Percentiles rank a stretch among this genome's conserved stretches.
phyloP scores from a whole-genome alignment of 2,797 vertebrate genomes.

The Ctenosaura bakeri region DNA sequence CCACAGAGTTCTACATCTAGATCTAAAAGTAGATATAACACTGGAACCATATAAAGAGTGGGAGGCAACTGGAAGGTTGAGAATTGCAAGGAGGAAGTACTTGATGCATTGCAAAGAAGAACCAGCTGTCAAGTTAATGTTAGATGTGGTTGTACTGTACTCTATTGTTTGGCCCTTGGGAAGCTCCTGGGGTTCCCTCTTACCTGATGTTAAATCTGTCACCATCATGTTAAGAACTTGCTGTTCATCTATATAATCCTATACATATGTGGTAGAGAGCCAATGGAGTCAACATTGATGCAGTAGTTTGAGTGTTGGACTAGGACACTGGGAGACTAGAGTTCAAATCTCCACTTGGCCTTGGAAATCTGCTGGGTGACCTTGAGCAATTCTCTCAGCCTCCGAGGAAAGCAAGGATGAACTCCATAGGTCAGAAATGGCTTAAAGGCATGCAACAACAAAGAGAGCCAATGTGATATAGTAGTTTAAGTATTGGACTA shows the following conservation, averaged over 20 bases:
- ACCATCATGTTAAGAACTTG: neutral
- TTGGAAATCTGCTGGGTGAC: too few relatives aligned
- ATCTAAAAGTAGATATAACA: neutral
- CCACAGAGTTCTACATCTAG: neutral
- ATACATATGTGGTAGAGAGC: too few relatives aligned
- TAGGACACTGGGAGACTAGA: too few relatives aligned
- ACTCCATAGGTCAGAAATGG: too few relatives aligned
- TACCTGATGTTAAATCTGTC: neutral
- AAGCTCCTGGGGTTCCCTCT: neutral
- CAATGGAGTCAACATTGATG: too few relatives aligned
- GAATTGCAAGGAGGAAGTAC: neutral
- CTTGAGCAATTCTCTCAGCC: too few relatives aligned
- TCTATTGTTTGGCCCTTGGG: constrained; percentile 6
- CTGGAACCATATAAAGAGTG: neutral
- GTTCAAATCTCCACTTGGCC: too few relatives aligned
- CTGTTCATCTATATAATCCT: neutral
- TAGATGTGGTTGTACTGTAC: neutral
- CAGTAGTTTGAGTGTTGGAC: too few relatives aligned
- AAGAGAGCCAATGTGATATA: too few relatives aligned
- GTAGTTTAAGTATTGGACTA: too few relatives aligned
- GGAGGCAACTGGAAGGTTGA: neutral
- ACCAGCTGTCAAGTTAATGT: neutral
- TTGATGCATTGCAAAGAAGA: neutral
- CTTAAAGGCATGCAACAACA: too few relatives aligned
- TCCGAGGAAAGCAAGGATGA: too few relatives aligned